phyloP scores from a whole-genome alignment of 1,140 invertebrate species.

The Drosophila triauraria region DNA sequence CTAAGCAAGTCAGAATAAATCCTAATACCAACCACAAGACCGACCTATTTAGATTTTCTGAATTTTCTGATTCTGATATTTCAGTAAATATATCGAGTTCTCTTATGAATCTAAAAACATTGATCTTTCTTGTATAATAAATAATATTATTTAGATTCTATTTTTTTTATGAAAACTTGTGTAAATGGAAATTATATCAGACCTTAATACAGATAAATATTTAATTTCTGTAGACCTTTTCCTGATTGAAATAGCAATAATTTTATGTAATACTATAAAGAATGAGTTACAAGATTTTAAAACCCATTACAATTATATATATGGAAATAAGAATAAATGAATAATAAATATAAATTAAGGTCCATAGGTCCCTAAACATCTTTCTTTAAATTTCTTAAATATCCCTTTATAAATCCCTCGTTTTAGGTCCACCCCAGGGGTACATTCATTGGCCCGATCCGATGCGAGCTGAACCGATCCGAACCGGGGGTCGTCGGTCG shows the following conservation, averaged over 20 bases:
- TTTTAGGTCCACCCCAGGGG: constrained; percentile 22
- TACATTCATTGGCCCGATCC: constrained; percentile 48
- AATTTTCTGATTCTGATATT: no score
- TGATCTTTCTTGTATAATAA: not conserved
- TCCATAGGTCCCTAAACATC: no score
- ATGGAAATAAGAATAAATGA: not conserved
- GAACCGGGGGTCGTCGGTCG: constrained; percentile 39
- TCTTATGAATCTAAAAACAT: not conserved
- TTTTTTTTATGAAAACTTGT: not conserved
- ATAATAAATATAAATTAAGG: no score
- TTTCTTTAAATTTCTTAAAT: not conserved
- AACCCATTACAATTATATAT: not conserved
- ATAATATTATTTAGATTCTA: not conserved
- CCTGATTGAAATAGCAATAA: not conserved
- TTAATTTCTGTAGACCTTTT: not conserved
- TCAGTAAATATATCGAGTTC: no score
- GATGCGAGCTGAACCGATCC: constrained; percentile 41
- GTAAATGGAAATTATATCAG: not conserved
- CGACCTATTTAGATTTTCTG: no score
- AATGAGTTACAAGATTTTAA: no score
- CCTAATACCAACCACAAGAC: no score
- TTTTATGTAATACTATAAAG: not conserved
- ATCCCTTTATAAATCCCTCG: not conserved
- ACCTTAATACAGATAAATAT: no score
- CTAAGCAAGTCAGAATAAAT: not conserved